Evolutionary conservation across 2,113 vertebrate species (phyloP), one percentile per base, ranked within the genome.

Genomic region (Alectura lathami): DNA sequence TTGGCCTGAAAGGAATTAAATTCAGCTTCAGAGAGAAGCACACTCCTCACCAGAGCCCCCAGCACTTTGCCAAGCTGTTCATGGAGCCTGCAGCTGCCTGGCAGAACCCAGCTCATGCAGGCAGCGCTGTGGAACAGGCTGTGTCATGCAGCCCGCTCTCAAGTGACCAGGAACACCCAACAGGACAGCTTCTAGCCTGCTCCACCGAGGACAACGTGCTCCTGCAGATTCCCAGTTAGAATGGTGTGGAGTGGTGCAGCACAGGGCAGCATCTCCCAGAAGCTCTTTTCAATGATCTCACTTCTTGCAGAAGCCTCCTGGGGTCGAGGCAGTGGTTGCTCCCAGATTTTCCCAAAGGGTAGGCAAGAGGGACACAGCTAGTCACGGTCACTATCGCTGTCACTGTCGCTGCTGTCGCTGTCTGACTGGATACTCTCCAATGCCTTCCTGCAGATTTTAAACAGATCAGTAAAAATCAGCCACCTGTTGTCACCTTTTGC

Each of bases 371-470:
- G 30, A 27, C 83, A 27, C 83, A 47, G 69, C 78, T 96, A 51
- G 60, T 96, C 95, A 2, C 89, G 92, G 18, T 94, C 87, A 0
- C 91, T 81, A 53, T 95, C 92, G 0, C 83, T 90, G 24, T 92
- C 86, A 1, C 96, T 97, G 1, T 91, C 59, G 0, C 96, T 96
- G 69, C 94, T 94, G 38, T 88, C 93, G 3, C 70, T 70, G 34
- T 93, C 45, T 13, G 82, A 81, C 34, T 69, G 48, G 36, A 97
- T 79, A 3, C 84, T 96, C 62, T 95, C 86, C 76, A 98, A 8
- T 6, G 86, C 43, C 42, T 84, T 91, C 95, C 98, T 98, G 88
- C 26, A 75, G 87, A 59, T 51, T 10, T 5, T 32, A 64, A 88
- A 77, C 50, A 91, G 13, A 16, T 18, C 63, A 26, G 79, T 29